Conservation (phyloP, 37 sponge, comb jelly and placozoan species). For the Spongilla lacustris region DNA sequence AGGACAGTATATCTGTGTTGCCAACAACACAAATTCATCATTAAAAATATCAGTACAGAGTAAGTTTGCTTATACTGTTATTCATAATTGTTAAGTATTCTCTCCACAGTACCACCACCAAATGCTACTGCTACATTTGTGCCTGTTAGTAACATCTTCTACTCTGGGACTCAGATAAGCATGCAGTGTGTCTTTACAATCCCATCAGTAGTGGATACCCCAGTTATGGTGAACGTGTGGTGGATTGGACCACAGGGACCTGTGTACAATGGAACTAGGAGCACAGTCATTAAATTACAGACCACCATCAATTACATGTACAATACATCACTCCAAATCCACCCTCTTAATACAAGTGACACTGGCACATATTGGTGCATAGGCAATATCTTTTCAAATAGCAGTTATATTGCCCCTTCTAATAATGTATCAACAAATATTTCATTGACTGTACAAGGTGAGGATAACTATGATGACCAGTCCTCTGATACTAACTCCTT, state of each 20-base stretch:
- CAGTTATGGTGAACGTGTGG: background rate
- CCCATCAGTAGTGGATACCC: background rate
- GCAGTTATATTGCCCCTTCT: too few relatives aligned
- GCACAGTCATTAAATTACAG: too few relatives aligned
- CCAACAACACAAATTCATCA: too few relatives aligned
- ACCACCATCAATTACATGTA: too few relatives aligned
- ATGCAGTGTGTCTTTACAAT: background rate
- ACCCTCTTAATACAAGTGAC: conserved; percentile 2
- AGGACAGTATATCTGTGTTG: conserved; percentile 39
- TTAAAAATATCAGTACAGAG: conserved; percentile 10
- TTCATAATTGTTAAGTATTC: background rate
- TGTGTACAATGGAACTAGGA: too few relatives aligned
- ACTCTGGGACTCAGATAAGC: background rate
- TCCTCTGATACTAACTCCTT: too few relatives aligned
- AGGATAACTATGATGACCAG: too few relatives aligned
- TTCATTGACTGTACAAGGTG: too few relatives aligned
- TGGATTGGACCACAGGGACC: background rate
- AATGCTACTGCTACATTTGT: too few relatives aligned
- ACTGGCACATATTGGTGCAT: conserved; percentile 42
- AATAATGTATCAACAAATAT: too few relatives aligned
- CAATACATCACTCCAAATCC: background rate
- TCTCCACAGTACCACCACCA: background rate
- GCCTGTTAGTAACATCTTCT: background rate
- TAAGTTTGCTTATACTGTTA: background rate
- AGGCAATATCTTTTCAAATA: background rate